Evolutionary conservation across 2,113 vertebrate species (phyloP).

Genomic region (Origma solitaria): DNA sequence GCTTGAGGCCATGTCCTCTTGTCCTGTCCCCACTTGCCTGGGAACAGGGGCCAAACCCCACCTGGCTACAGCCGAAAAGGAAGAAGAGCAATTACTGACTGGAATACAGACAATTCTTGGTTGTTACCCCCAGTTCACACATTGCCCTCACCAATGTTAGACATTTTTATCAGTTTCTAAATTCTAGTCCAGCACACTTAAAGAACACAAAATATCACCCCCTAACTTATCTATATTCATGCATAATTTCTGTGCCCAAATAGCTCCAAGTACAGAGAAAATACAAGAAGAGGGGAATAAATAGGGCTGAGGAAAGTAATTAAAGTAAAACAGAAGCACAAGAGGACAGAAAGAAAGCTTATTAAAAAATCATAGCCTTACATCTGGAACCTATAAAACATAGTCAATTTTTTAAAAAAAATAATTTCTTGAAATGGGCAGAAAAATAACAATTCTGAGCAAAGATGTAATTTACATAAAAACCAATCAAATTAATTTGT

Average conservation of each 20-base stretch:
- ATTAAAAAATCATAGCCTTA: neutral
- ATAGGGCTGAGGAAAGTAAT: neutral
- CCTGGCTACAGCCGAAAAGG: neutral
- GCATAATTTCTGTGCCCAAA: neutral
- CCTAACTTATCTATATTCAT: neutral
- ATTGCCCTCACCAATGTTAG: neutral
- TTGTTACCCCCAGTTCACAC: neutral
- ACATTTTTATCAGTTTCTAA: neutral
- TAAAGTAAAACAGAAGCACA: neutral
- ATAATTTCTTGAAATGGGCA: neutral
- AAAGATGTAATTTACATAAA: neutral
- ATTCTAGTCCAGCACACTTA: neutral
- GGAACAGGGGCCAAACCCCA: neutral
- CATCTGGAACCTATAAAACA: neutral
- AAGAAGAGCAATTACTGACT: neutral
- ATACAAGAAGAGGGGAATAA: neutral
- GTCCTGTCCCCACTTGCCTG: neutral
- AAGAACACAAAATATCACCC: neutral
- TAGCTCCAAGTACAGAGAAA: rapidly evolving
- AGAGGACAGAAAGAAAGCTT: neutral
- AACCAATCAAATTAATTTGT: neutral
- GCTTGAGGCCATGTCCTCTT: neutral
- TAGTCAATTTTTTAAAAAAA: neutral
- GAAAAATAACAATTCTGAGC: neutral
- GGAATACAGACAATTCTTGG: neutral